Conservation (phyloP, 23 tunicate genomes). For the Diplosoma virens region DNA sequence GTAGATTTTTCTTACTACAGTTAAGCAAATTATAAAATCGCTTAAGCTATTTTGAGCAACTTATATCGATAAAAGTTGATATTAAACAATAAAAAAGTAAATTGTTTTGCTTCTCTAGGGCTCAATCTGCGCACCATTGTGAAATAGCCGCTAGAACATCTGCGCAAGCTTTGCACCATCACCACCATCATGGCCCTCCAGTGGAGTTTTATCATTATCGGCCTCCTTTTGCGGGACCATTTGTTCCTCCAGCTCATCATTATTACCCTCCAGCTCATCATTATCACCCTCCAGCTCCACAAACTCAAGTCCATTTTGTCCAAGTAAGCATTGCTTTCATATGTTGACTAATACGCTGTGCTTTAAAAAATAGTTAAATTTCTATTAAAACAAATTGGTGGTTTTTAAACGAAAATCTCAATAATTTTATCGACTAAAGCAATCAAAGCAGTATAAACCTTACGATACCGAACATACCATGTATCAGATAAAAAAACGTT, state of each 20-base stretch:
- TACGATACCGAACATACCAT: too few species aligned
- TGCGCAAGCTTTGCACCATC: constrained; percentile 36
- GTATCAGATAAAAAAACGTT: too few species aligned
- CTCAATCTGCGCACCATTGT: constrained; percentile 62
- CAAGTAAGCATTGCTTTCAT: constrained; percentile 40
- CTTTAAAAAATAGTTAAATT: neutral
- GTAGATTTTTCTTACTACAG: too few species aligned
- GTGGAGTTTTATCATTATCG: constrained; percentile 31
- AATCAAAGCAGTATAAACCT: too few species aligned
- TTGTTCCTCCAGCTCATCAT: constrained; percentile 33
- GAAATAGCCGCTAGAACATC: constrained; percentile 39
- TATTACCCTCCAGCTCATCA: constrained; percentile 45
- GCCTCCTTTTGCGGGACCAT: too few species aligned
- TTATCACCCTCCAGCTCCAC: constrained; percentile 38
- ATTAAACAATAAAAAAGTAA: too few species aligned
- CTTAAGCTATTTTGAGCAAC: too few species aligned
- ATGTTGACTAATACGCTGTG: neutral
- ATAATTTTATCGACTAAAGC: too few species aligned
- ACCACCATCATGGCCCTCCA: neutral
- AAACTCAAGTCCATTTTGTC: constrained; percentile 45
- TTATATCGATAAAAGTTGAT: too few species aligned
- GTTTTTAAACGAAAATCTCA: too few species aligned
- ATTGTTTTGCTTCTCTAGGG: constrained; percentile 12
- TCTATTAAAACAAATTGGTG: too few species aligned
- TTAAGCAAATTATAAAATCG: too few species aligned